Conservation (phyloP, 2,888 invertebrate genomes). For the Drosophila fungiperda region DNA sequence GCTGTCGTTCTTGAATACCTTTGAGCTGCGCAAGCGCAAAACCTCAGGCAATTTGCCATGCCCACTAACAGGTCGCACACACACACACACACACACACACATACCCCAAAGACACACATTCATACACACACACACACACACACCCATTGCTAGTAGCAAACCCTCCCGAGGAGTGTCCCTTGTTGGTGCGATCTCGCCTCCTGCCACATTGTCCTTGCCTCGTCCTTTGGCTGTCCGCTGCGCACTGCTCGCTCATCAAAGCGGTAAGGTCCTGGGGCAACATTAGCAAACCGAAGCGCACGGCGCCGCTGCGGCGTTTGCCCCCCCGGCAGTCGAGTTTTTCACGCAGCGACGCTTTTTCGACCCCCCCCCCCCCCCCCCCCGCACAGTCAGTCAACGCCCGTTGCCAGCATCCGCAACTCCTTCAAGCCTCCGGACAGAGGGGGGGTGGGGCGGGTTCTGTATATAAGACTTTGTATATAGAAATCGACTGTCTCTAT, state of each 20-base stretch:
- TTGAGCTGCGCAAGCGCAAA: constrained; percentile 71
- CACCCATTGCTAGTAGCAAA: background rate
- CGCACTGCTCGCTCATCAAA: constrained; percentile 68
- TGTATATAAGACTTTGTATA: constrained; percentile 70
- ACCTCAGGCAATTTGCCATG: constrained; percentile 66
- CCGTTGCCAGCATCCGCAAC: constrained; percentile 66
- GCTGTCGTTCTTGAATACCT: constrained; percentile 21
- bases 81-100: constrained; percentile 26
- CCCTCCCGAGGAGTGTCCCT: constrained; percentile 16
- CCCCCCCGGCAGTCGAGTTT: constrained; percentile 61
- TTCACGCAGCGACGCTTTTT: constrained; percentile 80
- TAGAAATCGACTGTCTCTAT: constrained; percentile 31
- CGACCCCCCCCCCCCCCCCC: constrained; percentile 1
- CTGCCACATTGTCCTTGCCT: constrained; percentile 48
- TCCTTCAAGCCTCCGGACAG: constrained; percentile 60
- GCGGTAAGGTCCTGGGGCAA: constrained; percentile 76
- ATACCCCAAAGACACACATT: constrained; percentile 9
- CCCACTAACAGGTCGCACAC: constrained; percentile 42
- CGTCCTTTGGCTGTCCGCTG: constrained; percentile 36
- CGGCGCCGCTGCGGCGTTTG: constrained; percentile 44
- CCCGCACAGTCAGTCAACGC: constrained; percentile 66
- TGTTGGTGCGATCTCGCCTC: constrained; percentile 59
- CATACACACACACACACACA: constrained; percentile 6
- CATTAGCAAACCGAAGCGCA: constrained; percentile 80
- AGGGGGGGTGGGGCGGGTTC: background rate